phyloP scores from a whole-genome alignment of 2,113 vertebrate genomes.

The Apeltes quadracus region DNA sequence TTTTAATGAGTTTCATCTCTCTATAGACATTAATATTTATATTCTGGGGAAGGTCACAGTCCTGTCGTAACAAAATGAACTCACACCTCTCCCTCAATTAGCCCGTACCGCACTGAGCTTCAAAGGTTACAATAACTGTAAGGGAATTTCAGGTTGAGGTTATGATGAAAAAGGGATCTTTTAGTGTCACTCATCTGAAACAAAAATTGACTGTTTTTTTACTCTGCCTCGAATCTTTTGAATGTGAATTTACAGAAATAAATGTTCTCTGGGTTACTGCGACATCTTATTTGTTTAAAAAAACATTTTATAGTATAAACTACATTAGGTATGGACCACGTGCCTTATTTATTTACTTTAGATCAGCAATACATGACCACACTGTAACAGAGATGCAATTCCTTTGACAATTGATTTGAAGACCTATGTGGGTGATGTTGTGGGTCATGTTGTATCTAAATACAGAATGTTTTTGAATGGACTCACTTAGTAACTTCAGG shows the following conservation, averaged over 20 bases:
- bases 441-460: too few species aligned
- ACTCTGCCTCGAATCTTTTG: background rate
- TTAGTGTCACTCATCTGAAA: background rate
- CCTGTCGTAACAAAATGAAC: constrained; percentile 25
- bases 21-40: constrained; percentile 48
- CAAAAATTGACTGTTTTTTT: background rate
- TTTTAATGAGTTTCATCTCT: constrained; percentile 46
- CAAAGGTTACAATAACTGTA: constrained; percentile 1
- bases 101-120: constrained; percentile 17
- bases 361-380: background rate
- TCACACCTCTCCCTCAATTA: constrained; percentile 28
- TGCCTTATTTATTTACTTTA: background rate
- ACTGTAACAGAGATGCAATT: background rate
- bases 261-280: background rate
- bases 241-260: too few species aligned
- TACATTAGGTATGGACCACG: background rate
- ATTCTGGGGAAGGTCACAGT: constrained; percentile 9
- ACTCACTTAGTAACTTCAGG: background rate
- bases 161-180: background rate
- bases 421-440: too few species aligned
- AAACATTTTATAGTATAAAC: background rate
- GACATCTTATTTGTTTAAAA: constrained; percentile 11
- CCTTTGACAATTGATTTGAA: background rate
- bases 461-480: background rate
- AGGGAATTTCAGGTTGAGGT: background rate